phyloP scores from a whole-genome alignment of 2,797 vertebrate genomes.

The Hipposideros larvatus region DNA sequence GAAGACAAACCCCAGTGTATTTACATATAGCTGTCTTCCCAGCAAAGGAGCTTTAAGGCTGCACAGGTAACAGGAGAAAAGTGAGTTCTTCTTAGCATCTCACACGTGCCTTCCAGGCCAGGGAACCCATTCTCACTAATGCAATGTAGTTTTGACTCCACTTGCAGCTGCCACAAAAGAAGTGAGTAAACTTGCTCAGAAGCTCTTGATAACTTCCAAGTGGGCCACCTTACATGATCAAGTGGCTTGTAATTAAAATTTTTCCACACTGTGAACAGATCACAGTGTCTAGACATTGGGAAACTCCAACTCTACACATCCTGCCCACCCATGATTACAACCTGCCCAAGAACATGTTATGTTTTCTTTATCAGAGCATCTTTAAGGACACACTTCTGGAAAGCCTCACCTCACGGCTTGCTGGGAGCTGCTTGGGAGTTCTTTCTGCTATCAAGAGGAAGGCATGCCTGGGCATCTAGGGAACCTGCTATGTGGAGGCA shows the following conservation, averaged over 20 bases:
- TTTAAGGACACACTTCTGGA: conserved; percentile 50
- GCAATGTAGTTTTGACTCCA: neutral
- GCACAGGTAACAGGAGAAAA: neutral
- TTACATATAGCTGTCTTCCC: neutral
- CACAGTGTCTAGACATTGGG: conserved; percentile 64
- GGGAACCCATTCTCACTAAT: neutral
- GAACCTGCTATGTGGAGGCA: neutral
- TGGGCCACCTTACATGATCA: conserved; percentile 30
- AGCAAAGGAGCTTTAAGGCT: neutral
- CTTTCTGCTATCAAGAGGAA: neutral
- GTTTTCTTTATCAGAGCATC: conserved; percentile 60
- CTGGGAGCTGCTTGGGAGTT: neutral
- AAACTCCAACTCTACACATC: neutral
- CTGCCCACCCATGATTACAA: neutral
- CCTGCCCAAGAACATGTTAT: conserved; percentile 6
- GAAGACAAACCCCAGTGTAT: neutral
- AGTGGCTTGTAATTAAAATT: conserved; percentile 69
- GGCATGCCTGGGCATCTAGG: neutral
- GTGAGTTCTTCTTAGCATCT: neutral
- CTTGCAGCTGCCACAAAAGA: neutral
- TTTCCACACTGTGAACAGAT: conserved; percentile 55
- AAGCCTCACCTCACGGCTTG: neutral
- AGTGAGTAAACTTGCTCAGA: conserved; percentile 15
- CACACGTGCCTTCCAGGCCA: neutral
- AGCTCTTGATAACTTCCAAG: neutral